Percentiles rank a stretch among this genome's conserved stretches.
Conservation (phyloP, 53 echinoderm and acorn worm species). For the Paracentrotus lividus region DNA sequence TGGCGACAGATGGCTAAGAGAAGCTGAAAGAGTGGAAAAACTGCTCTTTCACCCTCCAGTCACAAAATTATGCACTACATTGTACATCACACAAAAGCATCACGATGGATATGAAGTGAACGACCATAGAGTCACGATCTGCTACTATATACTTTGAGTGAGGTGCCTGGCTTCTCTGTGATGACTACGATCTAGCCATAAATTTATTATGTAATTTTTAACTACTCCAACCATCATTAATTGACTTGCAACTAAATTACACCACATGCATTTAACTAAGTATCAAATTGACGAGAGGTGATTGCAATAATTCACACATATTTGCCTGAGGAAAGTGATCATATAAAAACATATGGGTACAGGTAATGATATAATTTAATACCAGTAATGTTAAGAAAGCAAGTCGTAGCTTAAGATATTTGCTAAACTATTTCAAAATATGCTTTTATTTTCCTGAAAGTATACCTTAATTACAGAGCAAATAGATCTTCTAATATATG, state of each 20-base stretch:
- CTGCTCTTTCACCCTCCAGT: conserved; percentile 56
- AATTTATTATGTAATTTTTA: background rate
- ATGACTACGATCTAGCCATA: background rate
- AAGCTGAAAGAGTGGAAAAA: conserved; percentile 27
- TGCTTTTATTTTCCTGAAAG: background rate
- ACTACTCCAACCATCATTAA: background rate
- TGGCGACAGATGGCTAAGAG: conserved; percentile 46
- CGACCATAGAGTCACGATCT: conserved; percentile 23
- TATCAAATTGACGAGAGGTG: background rate
- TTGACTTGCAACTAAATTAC: background rate
- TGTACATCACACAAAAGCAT: conserved; percentile 56
- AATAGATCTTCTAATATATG: too few relatives aligned
- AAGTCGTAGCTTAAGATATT: background rate
- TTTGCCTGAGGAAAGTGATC: background rate
- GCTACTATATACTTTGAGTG: background rate
- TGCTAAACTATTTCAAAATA: background rate
- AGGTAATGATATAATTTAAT: too few relatives aligned
- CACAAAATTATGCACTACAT: conserved; percentile 39
- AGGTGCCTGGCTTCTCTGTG: background rate
- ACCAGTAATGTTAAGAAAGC: too few relatives aligned
- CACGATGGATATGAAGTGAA: conserved; percentile 23
- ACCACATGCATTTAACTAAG: background rate
- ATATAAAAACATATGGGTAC: background rate
- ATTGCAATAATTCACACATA: background rate
- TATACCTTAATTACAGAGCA: background rate